Conservation (phyloP, 2,888 invertebrate species). For the Drosophila borealis region DNA sequence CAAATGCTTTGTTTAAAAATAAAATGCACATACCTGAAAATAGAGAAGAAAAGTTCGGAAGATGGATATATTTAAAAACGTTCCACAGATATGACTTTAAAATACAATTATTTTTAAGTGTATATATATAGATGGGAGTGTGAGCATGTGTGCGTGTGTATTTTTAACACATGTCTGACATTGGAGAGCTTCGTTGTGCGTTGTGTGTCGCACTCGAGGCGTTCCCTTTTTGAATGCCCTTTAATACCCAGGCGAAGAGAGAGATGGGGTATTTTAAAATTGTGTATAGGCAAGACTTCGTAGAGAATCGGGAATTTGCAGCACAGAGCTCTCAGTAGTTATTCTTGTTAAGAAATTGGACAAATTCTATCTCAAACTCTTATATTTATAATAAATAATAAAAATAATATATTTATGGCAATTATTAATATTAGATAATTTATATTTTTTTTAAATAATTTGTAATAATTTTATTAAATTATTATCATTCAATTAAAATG, state of each 20-base stretch:
- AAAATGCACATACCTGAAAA: slow-evolving; percentile 58
- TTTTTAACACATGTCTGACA: slow-evolving; percentile 34
- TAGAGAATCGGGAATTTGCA: too few species aligned
- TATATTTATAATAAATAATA: too few species aligned
- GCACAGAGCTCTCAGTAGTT: too few species aligned
- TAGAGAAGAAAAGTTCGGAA: slow-evolving; percentile 16
- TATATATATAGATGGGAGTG: slow-evolving; percentile 7
- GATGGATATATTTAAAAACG: slow-evolving; percentile 34
- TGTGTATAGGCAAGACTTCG: not conserved
- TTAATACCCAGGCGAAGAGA: not conserved
- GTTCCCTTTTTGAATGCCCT: not conserved
- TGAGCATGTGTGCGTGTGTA: not conserved
- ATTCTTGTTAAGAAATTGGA: too few species aligned
- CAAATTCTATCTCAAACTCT: too few species aligned
- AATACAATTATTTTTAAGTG: slow-evolving; percentile 47
- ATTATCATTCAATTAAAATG: too few species aligned
- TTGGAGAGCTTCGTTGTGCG: slow-evolving; percentile 24
- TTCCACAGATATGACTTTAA: slow-evolving; percentile 31
- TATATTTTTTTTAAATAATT: too few species aligned
- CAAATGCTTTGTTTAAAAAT: slow-evolving; percentile 34
- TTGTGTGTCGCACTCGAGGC: slow-evolving; percentile 8
- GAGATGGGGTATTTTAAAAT: not conserved
- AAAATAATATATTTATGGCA: too few species aligned
- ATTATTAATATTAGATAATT: too few species aligned
- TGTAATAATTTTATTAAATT: too few species aligned